Evolutionary conservation across 2,888 invertebrate genomes (phyloP).

Genomic region (Luperina testacea): DNA sequence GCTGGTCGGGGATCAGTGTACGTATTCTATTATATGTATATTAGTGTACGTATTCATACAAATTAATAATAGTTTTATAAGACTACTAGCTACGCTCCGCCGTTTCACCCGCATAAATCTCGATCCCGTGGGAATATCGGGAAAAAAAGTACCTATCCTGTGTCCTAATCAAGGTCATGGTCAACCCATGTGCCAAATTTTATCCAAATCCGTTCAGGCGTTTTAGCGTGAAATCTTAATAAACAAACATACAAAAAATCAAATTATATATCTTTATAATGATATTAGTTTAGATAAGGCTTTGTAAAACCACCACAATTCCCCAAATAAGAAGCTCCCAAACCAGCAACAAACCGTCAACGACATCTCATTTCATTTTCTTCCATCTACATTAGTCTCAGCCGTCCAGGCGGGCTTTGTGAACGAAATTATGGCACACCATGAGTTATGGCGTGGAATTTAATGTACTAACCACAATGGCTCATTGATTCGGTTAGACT

Average conservation of each 20-base stretch:
- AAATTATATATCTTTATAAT: not conserved
- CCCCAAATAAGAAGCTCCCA: slow-evolving; percentile 7
- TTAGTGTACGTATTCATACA: not conserved
- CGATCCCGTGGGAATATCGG: not conserved
- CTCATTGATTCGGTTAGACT: slow-evolving; percentile 80
- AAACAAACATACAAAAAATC: not conserved
- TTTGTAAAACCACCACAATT: not conserved
- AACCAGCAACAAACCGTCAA: slow-evolving; percentile 22
- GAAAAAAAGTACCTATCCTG: not conserved
- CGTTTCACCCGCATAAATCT: not conserved
- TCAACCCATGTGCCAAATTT: not conserved
- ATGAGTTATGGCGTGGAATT: slow-evolving; percentile 80
- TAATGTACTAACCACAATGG: slow-evolving; percentile 79
- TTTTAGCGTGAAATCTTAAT: not conserved
- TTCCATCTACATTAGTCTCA: slow-evolving; percentile 80
- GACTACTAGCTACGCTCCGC: no score
- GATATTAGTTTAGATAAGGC: not conserved
- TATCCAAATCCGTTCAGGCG: not conserved
- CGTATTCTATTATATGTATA: no score
- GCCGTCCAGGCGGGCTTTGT: slow-evolving; percentile 81
- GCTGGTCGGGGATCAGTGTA: not conserved
- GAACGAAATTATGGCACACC: slow-evolving; percentile 75
- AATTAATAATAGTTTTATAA: not conserved
- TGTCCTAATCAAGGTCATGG: not conserved
- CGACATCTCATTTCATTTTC: slow-evolving; percentile 73